Evolutionary conservation across 2,797 vertebrate species (phyloP).

Genomic region (Microctenopoma steveboyesi): DNA sequence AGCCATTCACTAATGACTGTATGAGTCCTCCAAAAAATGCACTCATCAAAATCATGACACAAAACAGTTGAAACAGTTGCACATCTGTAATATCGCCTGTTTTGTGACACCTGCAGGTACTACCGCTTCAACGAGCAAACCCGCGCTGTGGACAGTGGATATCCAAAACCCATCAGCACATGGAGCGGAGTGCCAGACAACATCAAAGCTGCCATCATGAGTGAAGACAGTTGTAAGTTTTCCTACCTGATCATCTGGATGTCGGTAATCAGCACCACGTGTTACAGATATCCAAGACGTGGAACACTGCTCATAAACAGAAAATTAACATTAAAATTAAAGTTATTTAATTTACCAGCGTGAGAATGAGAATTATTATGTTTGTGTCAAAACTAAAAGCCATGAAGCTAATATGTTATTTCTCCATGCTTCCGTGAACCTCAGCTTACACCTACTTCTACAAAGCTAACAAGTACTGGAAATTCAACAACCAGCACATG

Average conservation of each 20-base stretch:
- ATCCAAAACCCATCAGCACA: slow-evolving; percentile 89
- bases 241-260: background rate
- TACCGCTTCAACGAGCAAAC: slow-evolving; percentile 91
- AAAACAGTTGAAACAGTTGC: too few relatives aligned
- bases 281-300: background rate
- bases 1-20: too few relatives aligned
- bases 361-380: background rate
- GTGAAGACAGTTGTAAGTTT: slow-evolving; percentile 89
- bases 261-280: background rate
- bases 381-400: background rate
- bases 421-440: slow-evolving; percentile 1
- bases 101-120: slow-evolving; percentile 78
- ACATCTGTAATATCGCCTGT: background rate
- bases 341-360: too few relatives aligned
- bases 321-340: too few relatives aligned
- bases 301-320: too few relatives aligned
- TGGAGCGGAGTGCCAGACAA: slow-evolving; percentile 92
- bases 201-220: slow-evolving; percentile 89
- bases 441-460: slow-evolving; percentile 94
- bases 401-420: background rate
- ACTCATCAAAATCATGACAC: too few relatives aligned
- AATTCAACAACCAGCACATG: slow-evolving; percentile 93
- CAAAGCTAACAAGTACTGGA: slow-evolving; percentile 94
- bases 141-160: slow-evolving; percentile 85
- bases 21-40: too few relatives aligned